phyloP scores from a whole-genome alignment of 2,888 invertebrate genomes.

The Tholera decimalis region DNA sequence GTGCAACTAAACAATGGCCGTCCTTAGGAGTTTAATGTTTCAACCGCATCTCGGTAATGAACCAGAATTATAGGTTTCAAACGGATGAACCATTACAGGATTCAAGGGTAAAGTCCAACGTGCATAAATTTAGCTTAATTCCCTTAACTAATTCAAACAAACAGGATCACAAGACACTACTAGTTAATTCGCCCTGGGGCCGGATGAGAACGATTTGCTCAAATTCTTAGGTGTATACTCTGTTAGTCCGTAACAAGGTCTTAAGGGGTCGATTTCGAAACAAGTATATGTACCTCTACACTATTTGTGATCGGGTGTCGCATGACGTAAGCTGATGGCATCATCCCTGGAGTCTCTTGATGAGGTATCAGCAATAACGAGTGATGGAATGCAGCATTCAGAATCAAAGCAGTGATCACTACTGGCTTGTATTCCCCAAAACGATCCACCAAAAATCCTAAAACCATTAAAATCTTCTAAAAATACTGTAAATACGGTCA shows the following conservation, averaged over 20 bases:
- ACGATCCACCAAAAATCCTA: slow-evolving; percentile 96
- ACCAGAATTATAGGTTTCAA: slow-evolving; percentile 48
- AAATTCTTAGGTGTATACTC: slow-evolving; percentile 88
- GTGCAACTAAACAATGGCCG: slow-evolving; percentile 1
- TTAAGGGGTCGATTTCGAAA: slow-evolving; percentile 78
- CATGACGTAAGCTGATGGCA: slow-evolving; percentile 95
- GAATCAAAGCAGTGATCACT: slow-evolving; percentile 94
- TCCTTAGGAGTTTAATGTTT: slow-evolving; percentile 14
- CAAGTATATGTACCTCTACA: slow-evolving; percentile 92
- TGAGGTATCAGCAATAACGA: slow-evolving; percentile 95
- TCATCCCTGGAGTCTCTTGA: slow-evolving; percentile 94
- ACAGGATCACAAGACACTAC: slow-evolving; percentile 82
- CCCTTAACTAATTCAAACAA: slow-evolving; percentile 85
- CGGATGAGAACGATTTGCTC: slow-evolving; percentile 90
- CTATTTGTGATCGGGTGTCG: slow-evolving; percentile 93
- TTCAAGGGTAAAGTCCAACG: slow-evolving; percentile 71
- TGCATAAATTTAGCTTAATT: slow-evolving; percentile 86
- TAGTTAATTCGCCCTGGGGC: slow-evolving; percentile 86
- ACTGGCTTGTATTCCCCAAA: slow-evolving; percentile 96
- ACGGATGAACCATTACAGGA: slow-evolving; percentile 58
- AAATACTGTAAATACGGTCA: slow-evolving; percentile 15
- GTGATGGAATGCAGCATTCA: slow-evolving; percentile 95
- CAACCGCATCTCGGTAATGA: slow-evolving; percentile 1
- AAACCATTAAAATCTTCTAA: slow-evolving; percentile 69
- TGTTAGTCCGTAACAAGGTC: slow-evolving; percentile 78